Conservation (phyloP, 2,888 invertebrate species). For the Malthinus flaveolus region DNA sequence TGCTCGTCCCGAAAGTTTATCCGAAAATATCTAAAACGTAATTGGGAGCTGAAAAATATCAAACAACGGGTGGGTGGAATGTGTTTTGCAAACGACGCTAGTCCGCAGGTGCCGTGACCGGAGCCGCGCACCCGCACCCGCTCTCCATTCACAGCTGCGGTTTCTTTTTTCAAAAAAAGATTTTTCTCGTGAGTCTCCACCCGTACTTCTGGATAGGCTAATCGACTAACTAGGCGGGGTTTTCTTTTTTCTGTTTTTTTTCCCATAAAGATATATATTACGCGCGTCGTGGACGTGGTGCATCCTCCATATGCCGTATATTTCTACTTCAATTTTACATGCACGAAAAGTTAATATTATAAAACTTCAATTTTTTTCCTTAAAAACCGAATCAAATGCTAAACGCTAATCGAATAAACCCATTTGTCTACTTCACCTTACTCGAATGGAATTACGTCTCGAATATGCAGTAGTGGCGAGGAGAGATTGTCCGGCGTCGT, state of each 20-base stretch:
- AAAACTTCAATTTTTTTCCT: background rate
- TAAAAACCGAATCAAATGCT: background rate
- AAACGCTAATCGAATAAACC: background rate
- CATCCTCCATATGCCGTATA: constrained; percentile 27
- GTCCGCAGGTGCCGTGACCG: constrained; percentile 56
- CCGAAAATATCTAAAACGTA: constrained; percentile 25
- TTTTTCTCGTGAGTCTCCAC: constrained; percentile 58
- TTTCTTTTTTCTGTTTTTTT: constrained; percentile 33
- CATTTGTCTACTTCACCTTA: constrained; percentile 27
- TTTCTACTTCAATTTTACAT: constrained; percentile 22
- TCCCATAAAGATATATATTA: constrained; percentile 40
- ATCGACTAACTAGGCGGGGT: constrained; percentile 54
- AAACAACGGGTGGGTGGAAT: constrained; percentile 37
- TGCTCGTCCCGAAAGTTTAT: constrained; percentile 22
- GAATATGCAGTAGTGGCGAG: constrained; percentile 39
- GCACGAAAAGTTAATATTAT: background rate
- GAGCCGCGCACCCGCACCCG: constrained; percentile 53
- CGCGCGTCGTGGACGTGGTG: constrained; percentile 44
- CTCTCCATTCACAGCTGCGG: constrained; percentile 54
- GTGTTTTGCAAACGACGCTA: constrained; percentile 36
- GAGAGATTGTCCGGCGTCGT: constrained; percentile 38
- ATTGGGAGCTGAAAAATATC: constrained; percentile 32
- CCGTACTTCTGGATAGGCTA: constrained; percentile 55
- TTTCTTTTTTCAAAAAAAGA: constrained; percentile 54
- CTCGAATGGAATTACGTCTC: constrained; percentile 49